A percentile compares a stretch with the other conserved stretches of the same genome.
phyloP scores from a whole-genome alignment of 2,888 invertebrate genomes.

The Anagyrus pseudococci region DNA sequence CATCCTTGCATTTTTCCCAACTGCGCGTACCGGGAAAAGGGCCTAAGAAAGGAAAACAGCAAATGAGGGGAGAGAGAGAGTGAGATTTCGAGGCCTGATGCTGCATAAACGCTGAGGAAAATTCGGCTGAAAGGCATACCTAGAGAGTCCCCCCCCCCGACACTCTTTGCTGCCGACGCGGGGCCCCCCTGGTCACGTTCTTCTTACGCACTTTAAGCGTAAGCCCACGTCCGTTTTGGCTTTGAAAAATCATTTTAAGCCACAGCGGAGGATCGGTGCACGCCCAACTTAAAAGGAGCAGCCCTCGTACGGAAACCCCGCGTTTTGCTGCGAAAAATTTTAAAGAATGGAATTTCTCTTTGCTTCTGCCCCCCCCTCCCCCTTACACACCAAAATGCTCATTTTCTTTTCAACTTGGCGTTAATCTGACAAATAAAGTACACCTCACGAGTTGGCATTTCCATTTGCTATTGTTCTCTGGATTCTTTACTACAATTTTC shows the following conservation, averaged over 20 bases:
- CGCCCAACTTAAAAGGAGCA: no score
- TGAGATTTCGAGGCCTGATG: conserved; percentile 16
- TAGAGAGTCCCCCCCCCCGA: no score
- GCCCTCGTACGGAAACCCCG: no score
- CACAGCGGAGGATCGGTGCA: conserved; percentile 1
- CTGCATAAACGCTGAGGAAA: conserved; percentile 19
- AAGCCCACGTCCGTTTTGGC: conserved; percentile 10
- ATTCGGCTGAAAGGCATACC: no score
- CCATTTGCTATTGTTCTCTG: neutral
- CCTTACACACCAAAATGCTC: no score
- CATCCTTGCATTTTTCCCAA: conserved; percentile 5
- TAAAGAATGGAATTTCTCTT: neutral
- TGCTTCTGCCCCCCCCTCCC: neutral
- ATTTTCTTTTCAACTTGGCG: conserved; percentile 31
- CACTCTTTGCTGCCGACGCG: no score
- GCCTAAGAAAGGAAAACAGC: conserved; percentile 7
- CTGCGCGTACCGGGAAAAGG: conserved; percentile 3
- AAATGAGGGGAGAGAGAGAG: conserved; percentile 14
- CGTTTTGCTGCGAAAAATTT: no score
- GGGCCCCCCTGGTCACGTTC: neutral
- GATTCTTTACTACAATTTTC: no score
- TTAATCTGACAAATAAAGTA: conserved; percentile 44
- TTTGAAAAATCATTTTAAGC: conserved; percentile 41
- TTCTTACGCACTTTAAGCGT: conserved; percentile 22
- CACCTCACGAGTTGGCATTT: conserved; percentile 42